Conservation (phyloP, 2,888 invertebrate species). For the Prenolepis imparis region DNA sequence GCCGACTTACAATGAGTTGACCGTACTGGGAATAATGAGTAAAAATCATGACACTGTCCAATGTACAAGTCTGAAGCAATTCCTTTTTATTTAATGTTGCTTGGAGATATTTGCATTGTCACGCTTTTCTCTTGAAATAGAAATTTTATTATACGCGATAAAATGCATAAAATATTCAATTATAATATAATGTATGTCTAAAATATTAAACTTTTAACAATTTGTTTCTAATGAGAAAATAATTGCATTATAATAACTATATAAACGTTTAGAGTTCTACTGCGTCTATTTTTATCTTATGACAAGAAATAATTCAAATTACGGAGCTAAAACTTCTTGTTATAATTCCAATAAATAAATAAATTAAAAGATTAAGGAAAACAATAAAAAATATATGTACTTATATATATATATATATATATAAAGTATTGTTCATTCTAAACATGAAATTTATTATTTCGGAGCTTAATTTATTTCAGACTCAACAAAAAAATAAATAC, state of each 20-base stretch:
- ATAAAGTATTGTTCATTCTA: background rate
- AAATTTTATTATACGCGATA: constrained; percentile 21
- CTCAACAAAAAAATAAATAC: background rate
- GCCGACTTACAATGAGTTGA: constrained; percentile 24
- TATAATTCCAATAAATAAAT: background rate
- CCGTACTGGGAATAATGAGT: constrained; percentile 20
- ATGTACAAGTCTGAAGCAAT: constrained; percentile 31
- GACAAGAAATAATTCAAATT: background rate
- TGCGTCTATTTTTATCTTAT: background rate
- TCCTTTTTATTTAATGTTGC: background rate
- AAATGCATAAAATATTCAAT: background rate
- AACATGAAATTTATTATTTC: constrained; percentile 13
- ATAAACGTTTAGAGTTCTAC: background rate
- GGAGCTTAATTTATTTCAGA: constrained; percentile 15
- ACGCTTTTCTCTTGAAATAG: background rate
- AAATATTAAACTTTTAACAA: background rate
- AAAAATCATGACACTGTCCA: constrained; percentile 10
- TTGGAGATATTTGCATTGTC: background rate
- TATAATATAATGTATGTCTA: background rate
- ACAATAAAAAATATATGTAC: background rate
- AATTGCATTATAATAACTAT: constrained; percentile 9
- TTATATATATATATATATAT: no score
- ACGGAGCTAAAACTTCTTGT: background rate
- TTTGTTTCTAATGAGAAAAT: background rate
- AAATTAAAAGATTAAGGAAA: background rate